phyloP scores from a whole-genome alignment of 2,113 vertebrate genomes.

The Potamarius usumacintae region DNA sequence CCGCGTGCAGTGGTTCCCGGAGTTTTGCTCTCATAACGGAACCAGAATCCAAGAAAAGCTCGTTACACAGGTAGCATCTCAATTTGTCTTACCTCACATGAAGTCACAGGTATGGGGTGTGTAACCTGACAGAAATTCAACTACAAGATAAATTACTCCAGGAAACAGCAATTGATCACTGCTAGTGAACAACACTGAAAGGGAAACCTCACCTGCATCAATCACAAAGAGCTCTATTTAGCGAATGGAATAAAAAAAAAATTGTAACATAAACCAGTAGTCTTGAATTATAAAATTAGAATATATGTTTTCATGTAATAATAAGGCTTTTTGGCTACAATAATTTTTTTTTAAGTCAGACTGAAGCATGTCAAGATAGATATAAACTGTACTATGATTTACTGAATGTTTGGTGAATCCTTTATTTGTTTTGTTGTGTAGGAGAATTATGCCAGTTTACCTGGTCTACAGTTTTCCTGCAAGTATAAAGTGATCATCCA shows the following conservation, averaged over 20 bases:
- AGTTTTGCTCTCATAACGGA: slow-evolving; percentile 79
- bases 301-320: not conserved
- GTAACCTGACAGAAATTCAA: slow-evolving; percentile 38
- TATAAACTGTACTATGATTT: not conserved
- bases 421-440: slow-evolving; percentile 54
- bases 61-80: slow-evolving; percentile 61
- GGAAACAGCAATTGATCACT: slow-evolving; percentile 38
- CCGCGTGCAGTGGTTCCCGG: slow-evolving; percentile 81
- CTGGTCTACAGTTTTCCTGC: slow-evolving; percentile 83
- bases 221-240: slow-evolving; percentile 16
- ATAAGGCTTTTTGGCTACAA: not conserved
- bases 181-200: slow-evolving; percentile 20
- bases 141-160: slow-evolving; percentile 16
- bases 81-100: slow-evolving; percentile 24
- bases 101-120: slow-evolving; percentile 27
- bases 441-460: slow-evolving; percentile 84
- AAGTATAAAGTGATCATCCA: slow-evolving; percentile 87
- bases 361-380: not conserved
- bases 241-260: not conserved
- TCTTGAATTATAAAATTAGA: not conserved
- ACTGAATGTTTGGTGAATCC: not conserved
- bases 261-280: not conserved
- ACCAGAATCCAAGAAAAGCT: slow-evolving; percentile 65
- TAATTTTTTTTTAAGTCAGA: not conserved
- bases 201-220: slow-evolving; percentile 24